Percentiles rank a stretch among this genome's conserved stretches.
These are phyloP conservation scores for Bolborhynchus lineola DNA, from an alignment of 2,113 vertebrate species.

Conservation along the genomic window DNA sequence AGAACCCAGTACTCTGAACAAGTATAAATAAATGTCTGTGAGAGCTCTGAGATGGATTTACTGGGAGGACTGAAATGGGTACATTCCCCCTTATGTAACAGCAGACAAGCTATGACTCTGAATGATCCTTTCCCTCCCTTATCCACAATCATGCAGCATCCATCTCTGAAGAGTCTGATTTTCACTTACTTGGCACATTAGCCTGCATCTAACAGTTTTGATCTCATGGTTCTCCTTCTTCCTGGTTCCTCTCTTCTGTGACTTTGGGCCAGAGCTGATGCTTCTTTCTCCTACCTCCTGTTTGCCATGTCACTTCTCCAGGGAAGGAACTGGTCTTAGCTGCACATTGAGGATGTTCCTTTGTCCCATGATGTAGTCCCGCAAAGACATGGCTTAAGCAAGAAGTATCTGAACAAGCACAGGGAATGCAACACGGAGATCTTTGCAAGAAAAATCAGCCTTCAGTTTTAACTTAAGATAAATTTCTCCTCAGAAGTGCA, in stretches of 20 bases:
- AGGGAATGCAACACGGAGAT: background rate
- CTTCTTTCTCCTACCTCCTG: background rate
- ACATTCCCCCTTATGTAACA: background rate
- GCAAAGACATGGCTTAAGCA: background rate
- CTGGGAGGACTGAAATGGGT: background rate
- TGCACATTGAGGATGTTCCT: background rate
- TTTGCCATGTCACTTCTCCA: background rate
- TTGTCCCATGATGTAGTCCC: background rate
- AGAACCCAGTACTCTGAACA: slow-evolving; percentile 8
- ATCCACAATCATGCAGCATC: background rate
- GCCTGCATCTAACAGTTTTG: background rate
- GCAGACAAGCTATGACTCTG: background rate
- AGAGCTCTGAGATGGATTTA: background rate
- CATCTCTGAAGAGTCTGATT: background rate
- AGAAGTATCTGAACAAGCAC: background rate
- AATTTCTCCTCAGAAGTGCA: background rate
- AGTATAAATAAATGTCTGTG: slow-evolving; percentile 27
- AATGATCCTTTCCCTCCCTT: background rate
- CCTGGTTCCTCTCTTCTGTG: background rate
- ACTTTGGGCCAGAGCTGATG: background rate
- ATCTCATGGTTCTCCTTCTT: background rate
- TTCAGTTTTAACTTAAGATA: background rate
- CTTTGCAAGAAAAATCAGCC: background rate
- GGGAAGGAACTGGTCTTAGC: background rate
- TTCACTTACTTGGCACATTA: background rate